Percentiles rank a stretch among this genome's conserved stretches.
phyloP scores from a whole-genome alignment of 2,888 invertebrate genomes.

The Maniola hyperantus region DNA sequence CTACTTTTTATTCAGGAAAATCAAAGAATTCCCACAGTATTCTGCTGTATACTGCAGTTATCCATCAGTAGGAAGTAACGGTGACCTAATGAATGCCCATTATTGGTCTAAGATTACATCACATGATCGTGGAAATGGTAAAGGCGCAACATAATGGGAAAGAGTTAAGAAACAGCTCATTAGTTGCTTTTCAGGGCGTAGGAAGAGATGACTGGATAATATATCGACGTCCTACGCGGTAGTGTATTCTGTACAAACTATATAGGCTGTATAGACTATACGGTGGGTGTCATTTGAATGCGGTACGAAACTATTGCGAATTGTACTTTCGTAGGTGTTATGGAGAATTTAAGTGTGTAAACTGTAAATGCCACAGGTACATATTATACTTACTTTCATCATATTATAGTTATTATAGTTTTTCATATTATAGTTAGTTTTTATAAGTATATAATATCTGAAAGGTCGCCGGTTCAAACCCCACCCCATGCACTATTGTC shows the following conservation, averaged over 20 bases:
- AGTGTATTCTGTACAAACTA: background rate
- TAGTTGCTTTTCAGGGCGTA: slow-evolving; percentile 34
- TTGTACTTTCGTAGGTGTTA: background rate
- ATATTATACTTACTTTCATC: no score
- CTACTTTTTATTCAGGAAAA: no score
- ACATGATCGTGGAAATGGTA: slow-evolving; percentile 24
- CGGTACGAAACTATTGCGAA: background rate
- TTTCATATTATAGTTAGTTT: no score
- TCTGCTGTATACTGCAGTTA: no score
- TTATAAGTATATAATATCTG: no score
- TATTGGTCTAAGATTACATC: slow-evolving; percentile 23
- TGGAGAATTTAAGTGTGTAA: background rate
- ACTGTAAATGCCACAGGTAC: no score
- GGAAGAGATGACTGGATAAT: slow-evolving; percentile 32
- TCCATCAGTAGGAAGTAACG: slow-evolving; percentile 2
- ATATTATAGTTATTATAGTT: no score
- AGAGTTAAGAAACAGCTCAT: slow-evolving; percentile 32
- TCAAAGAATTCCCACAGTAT: no score
- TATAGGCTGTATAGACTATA: background rate
- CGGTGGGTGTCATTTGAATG: slow-evolving; percentile 4
- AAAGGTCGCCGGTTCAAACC: no score
- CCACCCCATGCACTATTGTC: no score
- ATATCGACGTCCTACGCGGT: slow-evolving; percentile 31
- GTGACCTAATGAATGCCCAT: slow-evolving; percentile 23
- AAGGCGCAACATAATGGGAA: slow-evolving; percentile 21